Evolutionary conservation across 1,140 invertebrate genomes (phyloP), one percentile per base, ranked within the genome.

Genomic region (Cydia strobilella): DNA sequence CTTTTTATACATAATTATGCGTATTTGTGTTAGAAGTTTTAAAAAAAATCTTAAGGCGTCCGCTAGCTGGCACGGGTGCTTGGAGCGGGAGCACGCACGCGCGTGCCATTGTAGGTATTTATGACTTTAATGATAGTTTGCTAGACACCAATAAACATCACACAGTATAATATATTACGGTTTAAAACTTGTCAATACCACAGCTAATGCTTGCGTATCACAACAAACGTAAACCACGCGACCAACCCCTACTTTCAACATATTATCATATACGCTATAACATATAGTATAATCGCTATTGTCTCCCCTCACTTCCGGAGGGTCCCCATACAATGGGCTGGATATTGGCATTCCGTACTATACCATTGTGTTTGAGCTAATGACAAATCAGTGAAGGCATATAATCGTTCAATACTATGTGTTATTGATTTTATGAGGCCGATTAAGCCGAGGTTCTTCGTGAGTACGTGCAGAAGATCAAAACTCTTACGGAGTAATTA

Each of bases 341-440:
- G 79, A 83, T 83, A 83, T 81, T 83, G 82, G 80, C 80, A 81
- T 83, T 83, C 80, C 82, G 71, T 65, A 74, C 72, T 73, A 76
- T 72, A 72, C 76, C 69, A 79, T 83, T 82, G 78, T 78, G 69
- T 23, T 39, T 35, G 74, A 63, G 81, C 79, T 83, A 83, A 81
- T 81, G 80, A 82, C 79, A 83, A 81, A 73, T 81, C 78, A 45
- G 73, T 75, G 77, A 77, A 82, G 80, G 65, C 31, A 69, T 23
- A 69, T 69, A 69, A 69, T 69, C 65, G 65, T 69, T 35, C 65
- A 35, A 69, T 69, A 35, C 31, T 18, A 69, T 59, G 51, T 18
- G n/a, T 31, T 69, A 69, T 69, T 69, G 65, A 69, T 69, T 69
- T 69, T 65, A 65, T 69, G 13, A 18, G 63, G n/a, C n/a, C 54